These are phyloP conservation scores for Polymixis lichenea DNA, from an alignment of 2,888 invertebrate genomes.

Conservation along the genomic window DNA sequence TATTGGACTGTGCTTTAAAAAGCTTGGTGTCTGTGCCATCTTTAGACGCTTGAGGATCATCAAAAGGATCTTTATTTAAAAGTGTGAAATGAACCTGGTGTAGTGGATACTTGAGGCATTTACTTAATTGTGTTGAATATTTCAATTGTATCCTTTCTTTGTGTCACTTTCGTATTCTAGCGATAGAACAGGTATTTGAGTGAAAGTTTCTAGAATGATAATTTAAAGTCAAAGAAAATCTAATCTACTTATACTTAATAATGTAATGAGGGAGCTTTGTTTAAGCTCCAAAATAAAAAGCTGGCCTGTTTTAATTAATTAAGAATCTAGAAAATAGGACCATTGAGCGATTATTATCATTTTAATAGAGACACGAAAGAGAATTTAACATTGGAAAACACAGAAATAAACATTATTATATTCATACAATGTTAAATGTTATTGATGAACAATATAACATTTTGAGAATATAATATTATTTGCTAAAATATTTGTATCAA, in stretches of 20 bases:
- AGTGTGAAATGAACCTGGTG: background rate
- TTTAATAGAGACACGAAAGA: background rate
- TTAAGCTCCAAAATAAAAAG: background rate
- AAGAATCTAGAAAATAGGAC: background rate
- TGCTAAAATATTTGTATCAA: too few species aligned
- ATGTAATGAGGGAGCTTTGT: background rate
- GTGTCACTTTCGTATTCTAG: background rate
- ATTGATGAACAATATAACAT: too few species aligned
- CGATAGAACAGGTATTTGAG: background rate
- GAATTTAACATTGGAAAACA: background rate
- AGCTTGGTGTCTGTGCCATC: slow-evolving; percentile 10
- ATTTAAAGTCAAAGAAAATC: background rate
- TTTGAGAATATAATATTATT: too few species aligned
- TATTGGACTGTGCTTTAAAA: slow-evolving; percentile 73
- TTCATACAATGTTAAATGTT: background rate
- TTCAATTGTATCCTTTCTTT: background rate
- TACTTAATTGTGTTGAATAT: background rate
- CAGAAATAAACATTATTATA: background rate
- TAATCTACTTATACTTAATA: background rate
- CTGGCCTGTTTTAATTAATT: background rate
- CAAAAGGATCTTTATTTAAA: background rate
- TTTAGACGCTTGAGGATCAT: background rate
- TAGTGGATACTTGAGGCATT: background rate
- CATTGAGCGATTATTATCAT: background rate
- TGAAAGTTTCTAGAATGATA: too few species aligned